Base-by-base conservation (phyloP, 2,797 vertebrate genomes). In the Morus bassanus region DNA sequence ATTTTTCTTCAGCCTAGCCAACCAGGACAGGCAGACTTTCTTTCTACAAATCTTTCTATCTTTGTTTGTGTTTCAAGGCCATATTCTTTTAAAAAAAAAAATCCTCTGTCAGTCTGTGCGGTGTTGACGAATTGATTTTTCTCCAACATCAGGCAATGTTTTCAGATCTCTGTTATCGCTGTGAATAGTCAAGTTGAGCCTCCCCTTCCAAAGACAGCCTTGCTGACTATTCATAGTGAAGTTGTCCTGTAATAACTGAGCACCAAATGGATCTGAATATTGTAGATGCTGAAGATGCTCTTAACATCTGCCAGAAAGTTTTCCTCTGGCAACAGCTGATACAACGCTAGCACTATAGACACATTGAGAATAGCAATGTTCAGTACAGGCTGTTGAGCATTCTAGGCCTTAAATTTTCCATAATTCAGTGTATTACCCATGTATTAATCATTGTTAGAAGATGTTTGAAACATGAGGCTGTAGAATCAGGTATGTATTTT, bases 381-480 rank as follows among this genome's bases (percentile, higher is more conserved):
- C 60, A 33, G 22, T 64, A 53, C n/a, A 76, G 82, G 67, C 78
- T 89, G 13, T 45, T 77, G 81, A 91, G 50, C 48, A 51, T 91
- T 83, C 56, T 61, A 88, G 79, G 93, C 89, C 93, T 96, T 95
- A 96, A 61, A 53, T 79, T 92, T 80, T 85, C 56, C 53, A 27
- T 57, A 76, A 59, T 56, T 57, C 25, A 31, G 3, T 85, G 48
- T 91, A 45, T 69, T 91, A 91, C 51, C 59, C 96, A 51, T 86
- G 37, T 37, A 75, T 78, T 82, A 72, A n/a, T 87, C 57, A 63
- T 37, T 50, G 73, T 87, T 81, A 65, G 50, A 92, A 67, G 65
- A 19, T 30, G 45, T 70, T 74, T 59, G 59, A 69, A 79, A 68
- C 35, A n/a, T 31, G 33, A 74, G 63, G 56, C 57, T 72, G 72